These are phyloP conservation scores for Leucozona laternaria DNA, from an alignment of 2,888 invertebrate species.

Conservation along the genomic window DNA sequence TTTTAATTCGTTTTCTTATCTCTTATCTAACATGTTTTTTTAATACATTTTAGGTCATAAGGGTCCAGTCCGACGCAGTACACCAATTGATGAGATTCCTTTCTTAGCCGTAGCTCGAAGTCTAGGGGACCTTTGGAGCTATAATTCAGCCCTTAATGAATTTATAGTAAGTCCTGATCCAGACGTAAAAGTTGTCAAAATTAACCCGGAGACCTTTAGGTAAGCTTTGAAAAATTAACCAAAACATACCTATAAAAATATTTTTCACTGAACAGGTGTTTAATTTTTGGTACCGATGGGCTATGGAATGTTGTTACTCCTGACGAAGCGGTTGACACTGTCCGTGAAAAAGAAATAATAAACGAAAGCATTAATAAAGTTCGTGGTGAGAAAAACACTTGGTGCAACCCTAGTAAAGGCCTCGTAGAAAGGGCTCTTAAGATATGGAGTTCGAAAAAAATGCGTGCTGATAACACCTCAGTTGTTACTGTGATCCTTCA, in stretches of 20 bases:
- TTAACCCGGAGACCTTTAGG: slow-evolving; percentile 90
- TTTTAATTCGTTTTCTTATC: neutral
- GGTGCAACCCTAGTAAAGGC: slow-evolving; percentile 96
- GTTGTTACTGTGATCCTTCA: slow-evolving; percentile 95
- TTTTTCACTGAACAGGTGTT: slow-evolving; percentile 86
- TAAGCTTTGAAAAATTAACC: slow-evolving; percentile 77
- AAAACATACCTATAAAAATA: neutral
- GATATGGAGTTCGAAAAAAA: slow-evolving; percentile 92
- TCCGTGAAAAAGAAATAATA: slow-evolving; percentile 91
- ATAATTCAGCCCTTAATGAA: slow-evolving; percentile 94
- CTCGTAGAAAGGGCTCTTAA: slow-evolving; percentile 93
- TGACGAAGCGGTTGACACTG: slow-evolving; percentile 92
- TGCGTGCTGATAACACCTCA: slow-evolving; percentile 98
- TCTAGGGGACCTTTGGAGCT: slow-evolving; percentile 98
- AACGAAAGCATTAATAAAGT: slow-evolving; percentile 87
- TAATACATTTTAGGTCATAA: slow-evolving; percentile 79
- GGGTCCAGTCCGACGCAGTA: slow-evolving; percentile 95
- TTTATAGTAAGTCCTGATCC: slow-evolving; percentile 99
- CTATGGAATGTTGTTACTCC: slow-evolving; percentile 97
- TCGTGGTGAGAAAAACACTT: slow-evolving; percentile 81
- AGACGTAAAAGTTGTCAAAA: slow-evolving; percentile 93
- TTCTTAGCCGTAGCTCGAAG: slow-evolving; percentile 98
- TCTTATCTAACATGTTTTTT: neutral
- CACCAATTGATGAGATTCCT: slow-evolving; percentile 96
- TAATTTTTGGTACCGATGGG: slow-evolving; percentile 98